phyloP scores from a whole-genome alignment of 2,113 vertebrate species.

The Andinoacara biseriatus region DNA sequence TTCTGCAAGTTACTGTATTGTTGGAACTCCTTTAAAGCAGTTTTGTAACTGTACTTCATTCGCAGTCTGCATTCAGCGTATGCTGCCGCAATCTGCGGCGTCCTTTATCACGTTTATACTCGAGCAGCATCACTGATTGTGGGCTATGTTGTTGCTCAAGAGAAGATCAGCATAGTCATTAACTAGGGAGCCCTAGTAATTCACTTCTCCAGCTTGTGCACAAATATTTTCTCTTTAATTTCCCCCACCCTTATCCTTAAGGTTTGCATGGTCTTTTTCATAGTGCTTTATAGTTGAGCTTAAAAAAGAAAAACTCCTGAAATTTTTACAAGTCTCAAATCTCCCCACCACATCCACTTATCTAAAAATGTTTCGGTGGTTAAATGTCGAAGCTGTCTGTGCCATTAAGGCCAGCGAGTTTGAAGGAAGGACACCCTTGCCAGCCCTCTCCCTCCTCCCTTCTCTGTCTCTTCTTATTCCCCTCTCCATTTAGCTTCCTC shows the following conservation, averaged over 20 bases:
- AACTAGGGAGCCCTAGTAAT: background rate
- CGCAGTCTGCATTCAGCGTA: conserved; percentile 15
- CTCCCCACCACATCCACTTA: conserved; percentile 58
- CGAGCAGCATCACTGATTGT: background rate
- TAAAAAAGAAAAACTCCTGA: background rate
- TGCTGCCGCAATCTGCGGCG: conserved; percentile 6
- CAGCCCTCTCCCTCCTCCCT: conserved; percentile 41
- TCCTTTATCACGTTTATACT: conserved; percentile 21
- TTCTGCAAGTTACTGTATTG: conserved; percentile 30
- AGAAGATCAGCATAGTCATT: background rate
- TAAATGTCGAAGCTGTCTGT: conserved; percentile 79
- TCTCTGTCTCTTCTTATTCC: conserved; percentile 57
- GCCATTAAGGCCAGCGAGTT: conserved; percentile 86
- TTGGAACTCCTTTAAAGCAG: background rate
- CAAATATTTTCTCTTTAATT: background rate
- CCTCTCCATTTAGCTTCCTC: conserved; percentile 36
- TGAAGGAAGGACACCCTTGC: conserved; percentile 71
- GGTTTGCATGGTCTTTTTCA: background rate
- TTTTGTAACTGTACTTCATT: conserved; percentile 16
- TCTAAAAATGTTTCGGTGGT: conserved; percentile 78
- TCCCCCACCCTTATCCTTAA: background rate
- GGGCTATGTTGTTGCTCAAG: background rate
- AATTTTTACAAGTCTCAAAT: conserved; percentile 39
- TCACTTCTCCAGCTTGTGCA: background rate
- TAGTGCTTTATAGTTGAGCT: conserved; percentile 32